A percentile compares a stretch with the other conserved stretches of the same genome.
These are phyloP conservation scores for Pituophis catenifer DNA, from an alignment of 2,113 vertebrate species.

Conservation along the genomic window DNA sequence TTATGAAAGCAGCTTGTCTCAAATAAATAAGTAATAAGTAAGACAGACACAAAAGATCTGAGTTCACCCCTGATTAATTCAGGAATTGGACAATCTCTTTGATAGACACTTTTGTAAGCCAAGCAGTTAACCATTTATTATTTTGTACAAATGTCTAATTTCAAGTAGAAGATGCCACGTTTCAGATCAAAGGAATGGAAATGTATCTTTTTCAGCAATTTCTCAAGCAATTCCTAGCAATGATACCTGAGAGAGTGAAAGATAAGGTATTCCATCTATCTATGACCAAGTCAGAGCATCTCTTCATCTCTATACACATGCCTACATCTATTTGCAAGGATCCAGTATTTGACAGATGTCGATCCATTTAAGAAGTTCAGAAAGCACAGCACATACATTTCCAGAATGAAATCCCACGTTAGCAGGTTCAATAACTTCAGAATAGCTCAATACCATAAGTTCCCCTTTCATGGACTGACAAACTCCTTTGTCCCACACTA, in stretches of 20 bases:
- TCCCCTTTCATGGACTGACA: not conserved
- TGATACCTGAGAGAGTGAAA: not conserved
- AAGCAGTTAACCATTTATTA: not conserved
- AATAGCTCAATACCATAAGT: not conserved
- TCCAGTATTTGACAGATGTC: not conserved
- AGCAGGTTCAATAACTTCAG: too few species aligned
- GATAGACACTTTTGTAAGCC: not conserved
- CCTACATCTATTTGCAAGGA: not conserved
- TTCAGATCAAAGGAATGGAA: not conserved
- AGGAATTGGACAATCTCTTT: not conserved
- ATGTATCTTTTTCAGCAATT: not conserved
- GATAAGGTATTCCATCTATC: not conserved
- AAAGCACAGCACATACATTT: not conserved
- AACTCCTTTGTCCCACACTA: not conserved
- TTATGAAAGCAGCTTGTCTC: not conserved
- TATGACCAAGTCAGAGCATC: not conserved
- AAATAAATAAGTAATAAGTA: not conserved
- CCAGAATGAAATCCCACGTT: not conserved
- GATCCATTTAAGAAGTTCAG: not conserved
- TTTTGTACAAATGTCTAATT: not conserved
- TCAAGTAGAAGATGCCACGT: not conserved
- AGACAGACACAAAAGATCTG: not conserved
- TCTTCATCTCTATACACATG: not conserved
- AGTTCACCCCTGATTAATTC: not conserved
- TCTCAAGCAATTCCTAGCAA: not conserved